Percentiles rank a stretch among this genome's conserved stretches.
Evolutionary conservation across 2,888 invertebrate genomes (phyloP).

Genomic region (Limnephilus lunatus): DNA sequence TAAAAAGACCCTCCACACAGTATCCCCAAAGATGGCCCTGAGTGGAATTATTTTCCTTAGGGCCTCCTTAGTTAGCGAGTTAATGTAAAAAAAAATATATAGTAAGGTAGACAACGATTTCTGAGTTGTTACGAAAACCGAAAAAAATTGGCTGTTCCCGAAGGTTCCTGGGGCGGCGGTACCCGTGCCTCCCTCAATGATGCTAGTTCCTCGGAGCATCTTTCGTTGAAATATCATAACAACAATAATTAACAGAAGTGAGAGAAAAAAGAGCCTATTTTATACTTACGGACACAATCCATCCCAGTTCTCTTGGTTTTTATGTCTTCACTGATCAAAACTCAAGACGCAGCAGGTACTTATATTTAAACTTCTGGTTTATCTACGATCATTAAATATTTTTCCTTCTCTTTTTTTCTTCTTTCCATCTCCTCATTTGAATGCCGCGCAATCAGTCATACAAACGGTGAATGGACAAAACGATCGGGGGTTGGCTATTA

Average conservation of each 20-base stretch:
- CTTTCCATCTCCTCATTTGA: neutral
- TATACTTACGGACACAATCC: neutral
- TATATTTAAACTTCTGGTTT: neutral
- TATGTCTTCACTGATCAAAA: neutral
- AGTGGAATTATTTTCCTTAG: too few species aligned
- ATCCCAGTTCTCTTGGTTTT: neutral
- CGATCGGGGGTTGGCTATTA: conserved; percentile 27
- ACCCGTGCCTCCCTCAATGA: neutral
- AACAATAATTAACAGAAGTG: too few species aligned
- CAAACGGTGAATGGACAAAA: conserved; percentile 5
- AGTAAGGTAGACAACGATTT: too few species aligned
- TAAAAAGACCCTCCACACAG: too few species aligned
- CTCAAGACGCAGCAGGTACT: neutral
- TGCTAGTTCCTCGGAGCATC: neutral
- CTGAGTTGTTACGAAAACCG: neutral
- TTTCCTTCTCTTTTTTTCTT: neutral
- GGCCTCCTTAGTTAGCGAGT: too few species aligned
- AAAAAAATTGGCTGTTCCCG: too few species aligned
- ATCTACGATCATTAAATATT: neutral
- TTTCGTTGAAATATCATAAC: too few species aligned
- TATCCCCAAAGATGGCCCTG: too few species aligned
- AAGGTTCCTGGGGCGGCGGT: too few species aligned
- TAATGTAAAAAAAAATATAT: too few species aligned
- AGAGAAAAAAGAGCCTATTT: neutral
- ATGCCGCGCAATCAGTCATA: conserved; percentile 20